These are phyloP conservation scores for Plectrocnemia conspersa DNA, from an alignment of 1,140 invertebrate genomes.

Conservation along the genomic window DNA sequence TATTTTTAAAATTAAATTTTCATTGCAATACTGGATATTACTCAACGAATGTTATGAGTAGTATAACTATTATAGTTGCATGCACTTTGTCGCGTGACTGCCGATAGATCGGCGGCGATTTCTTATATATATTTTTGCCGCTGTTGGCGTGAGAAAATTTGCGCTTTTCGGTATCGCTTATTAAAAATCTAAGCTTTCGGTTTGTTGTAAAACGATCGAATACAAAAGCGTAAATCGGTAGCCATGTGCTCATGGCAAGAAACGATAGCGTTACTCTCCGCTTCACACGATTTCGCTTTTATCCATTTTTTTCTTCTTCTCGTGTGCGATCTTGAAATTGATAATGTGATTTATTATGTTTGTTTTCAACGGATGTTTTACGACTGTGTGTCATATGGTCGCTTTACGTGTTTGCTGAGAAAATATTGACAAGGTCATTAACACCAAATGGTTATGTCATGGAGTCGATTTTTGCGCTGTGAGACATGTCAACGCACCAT, in stretches of 20 bases:
- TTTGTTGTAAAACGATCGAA: background rate
- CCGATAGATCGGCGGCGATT: background rate
- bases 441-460: conserved; percentile 1
- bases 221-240: background rate
- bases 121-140: background rate
- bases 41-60: conserved; percentile 2
- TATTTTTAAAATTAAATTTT: background rate
- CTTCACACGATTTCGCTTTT: conserved; percentile 35
- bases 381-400: background rate
- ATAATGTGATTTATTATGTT: no score
- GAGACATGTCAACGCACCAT: background rate
- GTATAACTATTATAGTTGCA: conserved; percentile 4
- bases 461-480: background rate
- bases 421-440: conserved; percentile 1
- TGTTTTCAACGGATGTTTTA: background rate
- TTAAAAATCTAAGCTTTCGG: background rate
- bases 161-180: conserved; percentile 1
- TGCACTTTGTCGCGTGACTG: conserved; percentile 6
- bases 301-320: conserved; percentile 21
- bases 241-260: no score
- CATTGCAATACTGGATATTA: background rate
- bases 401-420: background rate
- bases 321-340: background rate
- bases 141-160: conserved; percentile 1
- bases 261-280: conserved; percentile 11